A percentile compares a stretch with the other conserved stretches of the same genome.
Evolutionary conservation across 2,888 invertebrate genomes (phyloP).

Genomic region (Latheticus oryzae): DNA sequence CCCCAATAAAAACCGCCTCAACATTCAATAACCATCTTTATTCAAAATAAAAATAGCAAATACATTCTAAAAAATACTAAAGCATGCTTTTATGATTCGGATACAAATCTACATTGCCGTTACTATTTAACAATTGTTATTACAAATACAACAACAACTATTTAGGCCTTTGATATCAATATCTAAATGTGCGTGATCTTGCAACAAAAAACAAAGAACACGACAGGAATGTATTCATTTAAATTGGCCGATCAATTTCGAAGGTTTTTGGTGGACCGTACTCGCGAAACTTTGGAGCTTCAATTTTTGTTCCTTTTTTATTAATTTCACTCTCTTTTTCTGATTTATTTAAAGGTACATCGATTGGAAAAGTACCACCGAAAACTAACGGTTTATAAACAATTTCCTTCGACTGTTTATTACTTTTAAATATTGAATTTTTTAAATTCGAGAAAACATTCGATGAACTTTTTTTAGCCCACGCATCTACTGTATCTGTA

Average conservation of each 20-base stretch:
- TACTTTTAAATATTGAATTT: conserved; percentile 60
- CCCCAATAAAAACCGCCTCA: conserved; percentile 19
- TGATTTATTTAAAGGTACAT: conserved; percentile 69
- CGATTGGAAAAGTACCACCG: conserved; percentile 89
- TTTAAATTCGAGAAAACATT: conserved; percentile 61
- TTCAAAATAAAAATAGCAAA: conserved; percentile 38
- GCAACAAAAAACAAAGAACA: conserved; percentile 26
- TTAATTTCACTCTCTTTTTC: conserved; percentile 21
- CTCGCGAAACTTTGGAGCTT: conserved; percentile 57
- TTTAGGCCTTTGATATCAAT: conserved; percentile 16
- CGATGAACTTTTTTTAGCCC: conserved; percentile 66
- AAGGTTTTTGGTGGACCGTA: conserved; percentile 69
- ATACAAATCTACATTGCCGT: conserved; percentile 20
- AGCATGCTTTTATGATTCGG: conserved; percentile 18
- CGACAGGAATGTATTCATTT: conserved; percentile 40
- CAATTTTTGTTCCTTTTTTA: conserved; percentile 24
- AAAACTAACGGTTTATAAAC: conserved; percentile 78
- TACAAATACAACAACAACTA: conserved; percentile 28
- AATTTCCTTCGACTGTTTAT: conserved; percentile 56
- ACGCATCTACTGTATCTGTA: conserved; percentile 73
- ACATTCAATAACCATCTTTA: conserved; percentile 38
- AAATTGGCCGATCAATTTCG: conserved; percentile 71
- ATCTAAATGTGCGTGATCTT: conserved; percentile 14
- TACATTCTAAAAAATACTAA: conserved; percentile 32
- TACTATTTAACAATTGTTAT: conserved; percentile 15